Evolutionary conservation across 2,797 vertebrate species (phyloP).

Genomic region (Sibirionetta formosa): DNA sequence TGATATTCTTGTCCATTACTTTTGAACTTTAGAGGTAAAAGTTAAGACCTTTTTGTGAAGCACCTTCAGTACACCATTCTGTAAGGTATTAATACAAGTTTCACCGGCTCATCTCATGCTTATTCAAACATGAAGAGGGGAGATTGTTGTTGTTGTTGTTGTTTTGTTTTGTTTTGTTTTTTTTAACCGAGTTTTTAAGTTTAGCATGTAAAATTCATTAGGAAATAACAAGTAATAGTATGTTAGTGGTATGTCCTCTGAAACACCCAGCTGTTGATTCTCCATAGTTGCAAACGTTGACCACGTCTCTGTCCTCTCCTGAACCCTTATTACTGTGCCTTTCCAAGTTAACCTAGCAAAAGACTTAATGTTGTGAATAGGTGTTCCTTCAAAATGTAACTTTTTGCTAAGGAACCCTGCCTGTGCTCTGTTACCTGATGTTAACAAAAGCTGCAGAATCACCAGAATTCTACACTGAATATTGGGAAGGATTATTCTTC

Average conservation of each 20-base stretch:
- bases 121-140: neutral
- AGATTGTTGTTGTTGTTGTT: neutral
- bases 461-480: neutral
- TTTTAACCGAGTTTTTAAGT: accelerated
- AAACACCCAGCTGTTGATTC: neutral
- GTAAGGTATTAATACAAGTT: accelerated
- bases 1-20: neutral
- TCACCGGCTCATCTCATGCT: neutral
- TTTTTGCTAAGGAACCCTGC: neutral
- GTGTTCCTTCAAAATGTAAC: neutral
- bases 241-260: neutral
- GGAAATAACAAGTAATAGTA: neutral
- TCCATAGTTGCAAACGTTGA: neutral
- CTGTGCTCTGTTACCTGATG: neutral
- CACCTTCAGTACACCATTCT: neutral
- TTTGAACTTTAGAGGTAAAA: neutral
- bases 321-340: neutral
- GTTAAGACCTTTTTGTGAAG: neutral
- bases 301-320: accelerated
- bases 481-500: neutral
- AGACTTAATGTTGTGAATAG: neutral
- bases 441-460: neutral
- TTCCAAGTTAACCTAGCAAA: neutral
- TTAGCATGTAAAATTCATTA: neutral
- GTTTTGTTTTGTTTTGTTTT: accelerated